Base-by-base conservation (phyloP, 2,797 vertebrate species). In the Cynodonichthys magdalenae region DNA sequence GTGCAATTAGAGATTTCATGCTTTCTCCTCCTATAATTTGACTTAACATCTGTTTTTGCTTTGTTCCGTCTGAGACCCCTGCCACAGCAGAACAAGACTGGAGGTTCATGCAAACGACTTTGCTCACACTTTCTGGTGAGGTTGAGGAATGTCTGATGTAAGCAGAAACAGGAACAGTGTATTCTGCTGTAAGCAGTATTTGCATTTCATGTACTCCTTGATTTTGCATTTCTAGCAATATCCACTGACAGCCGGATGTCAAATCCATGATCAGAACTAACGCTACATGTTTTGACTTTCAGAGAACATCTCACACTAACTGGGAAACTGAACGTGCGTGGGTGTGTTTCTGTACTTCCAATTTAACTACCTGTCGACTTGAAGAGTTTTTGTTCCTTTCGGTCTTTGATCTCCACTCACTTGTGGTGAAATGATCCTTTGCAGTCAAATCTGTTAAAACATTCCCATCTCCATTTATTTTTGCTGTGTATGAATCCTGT, bases 391-490 rank as follows among this genome's bases (percentile, higher is more conserved):
- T 83, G 72, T 87, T 86, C 71, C 70, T 66, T 54, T 42, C 47
- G 0, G 17, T 11, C 73, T 89, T 83, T 90, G 77, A 85, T 86
- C 73, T 85, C 46, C 19, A 55, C 53, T 67, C 34, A 54, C 47
- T 67, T 76, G 74, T 71, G 58, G 54, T 44, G 28, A 59, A 74
- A 69, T 76, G 57, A 76, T 5, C 66, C 66, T 84, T 62, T 66
- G 71, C 41, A 76, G 48, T 76, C 51, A 63, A 74, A 77, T 66
- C 64, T 52, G 65, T 77, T 75, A 67, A 85, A 82, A 84, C 56
- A 72, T 73, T 68, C 81, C 74, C 84, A 77, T 83, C 83, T 74
- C 81, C 84, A 86, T 72, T 78, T 69, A 78, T 66, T 74, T 59
- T 63, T 66, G 63, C 69, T 63, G 48, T 57, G 70, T 36, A 77